A percentile compares a stretch with the other conserved stretches of the same genome.
Conservation (phyloP, 2,888 invertebrate genomes). For the Volucella zonaria region DNA sequence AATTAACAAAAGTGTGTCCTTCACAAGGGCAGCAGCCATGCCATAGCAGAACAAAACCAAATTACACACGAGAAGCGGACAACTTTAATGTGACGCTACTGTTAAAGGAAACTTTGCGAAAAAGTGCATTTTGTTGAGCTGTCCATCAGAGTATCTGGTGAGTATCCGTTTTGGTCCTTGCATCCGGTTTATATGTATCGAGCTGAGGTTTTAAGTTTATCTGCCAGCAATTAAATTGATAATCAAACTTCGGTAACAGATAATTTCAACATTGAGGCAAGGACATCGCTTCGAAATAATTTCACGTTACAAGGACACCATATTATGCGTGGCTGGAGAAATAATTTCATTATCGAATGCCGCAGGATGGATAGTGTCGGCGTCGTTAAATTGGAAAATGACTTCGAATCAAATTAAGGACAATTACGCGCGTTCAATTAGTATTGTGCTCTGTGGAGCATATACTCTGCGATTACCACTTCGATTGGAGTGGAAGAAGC, state of each 20-base stretch:
- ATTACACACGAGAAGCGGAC: too few species aligned
- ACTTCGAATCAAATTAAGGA: constrained; percentile 35
- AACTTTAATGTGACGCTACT: too few species aligned
- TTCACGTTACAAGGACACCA: constrained; percentile 3
- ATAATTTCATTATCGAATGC: constrained; percentile 43
- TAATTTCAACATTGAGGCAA: neutral
- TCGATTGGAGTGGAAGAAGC: too few species aligned
- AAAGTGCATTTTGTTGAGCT: too few species aligned
- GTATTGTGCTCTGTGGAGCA: constrained; percentile 19
- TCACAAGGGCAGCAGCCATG: too few species aligned
- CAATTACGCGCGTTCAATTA: constrained; percentile 52
- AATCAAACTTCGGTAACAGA: constrained; percentile 31
- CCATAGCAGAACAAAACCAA: too few species aligned
- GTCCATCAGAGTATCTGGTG: neutral
- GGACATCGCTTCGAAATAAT: neutral
- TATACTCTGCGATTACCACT: constrained; percentile 27
- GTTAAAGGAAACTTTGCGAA: too few species aligned
- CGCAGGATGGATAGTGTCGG: constrained; percentile 25
- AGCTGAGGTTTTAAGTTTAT: constrained; percentile 1
- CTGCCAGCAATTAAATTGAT: constrained; percentile 31
- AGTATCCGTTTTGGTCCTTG: neutral
- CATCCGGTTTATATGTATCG: neutral
- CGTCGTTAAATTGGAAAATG: constrained; percentile 50
- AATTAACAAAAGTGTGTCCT: too few species aligned
- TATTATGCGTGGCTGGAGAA: constrained; percentile 10